These are phyloP conservation scores for Polylopha cassiicola DNA, from an alignment of 2,888 invertebrate species.

Conservation along the genomic window DNA sequence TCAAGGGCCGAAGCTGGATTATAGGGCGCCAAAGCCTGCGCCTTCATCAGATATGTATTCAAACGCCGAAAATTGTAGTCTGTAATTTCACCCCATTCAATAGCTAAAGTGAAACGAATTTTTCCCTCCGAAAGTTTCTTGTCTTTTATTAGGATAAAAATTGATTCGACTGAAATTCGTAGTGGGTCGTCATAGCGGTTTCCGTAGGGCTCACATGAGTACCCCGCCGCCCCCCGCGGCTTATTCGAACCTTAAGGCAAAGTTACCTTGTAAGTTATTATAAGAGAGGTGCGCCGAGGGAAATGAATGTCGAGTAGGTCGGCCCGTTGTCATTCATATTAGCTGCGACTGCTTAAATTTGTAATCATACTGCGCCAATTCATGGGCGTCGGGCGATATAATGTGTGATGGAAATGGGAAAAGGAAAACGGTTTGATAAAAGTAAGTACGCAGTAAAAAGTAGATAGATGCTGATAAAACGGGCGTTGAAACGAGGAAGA, in stretches of 20 bases:
- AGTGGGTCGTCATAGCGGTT: conserved; percentile 12
- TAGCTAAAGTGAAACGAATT: conserved; percentile 35
- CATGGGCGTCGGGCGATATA: conserved; percentile 46
- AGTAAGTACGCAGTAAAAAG: conserved; percentile 34
- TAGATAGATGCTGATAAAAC: conserved; percentile 44
- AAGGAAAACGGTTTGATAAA: conserved; percentile 33
- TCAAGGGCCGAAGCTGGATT: conserved; percentile 75
- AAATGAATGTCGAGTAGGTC: conserved; percentile 76
- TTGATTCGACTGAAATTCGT: conserved; percentile 15
- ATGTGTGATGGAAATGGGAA: conserved; percentile 46
- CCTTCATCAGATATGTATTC: conserved; percentile 74
- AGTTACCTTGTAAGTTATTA: conserved; percentile 73
- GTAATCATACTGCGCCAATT: conserved; percentile 70
- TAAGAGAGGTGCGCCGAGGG: conserved; percentile 74
- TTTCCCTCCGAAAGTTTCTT: conserved; percentile 33
- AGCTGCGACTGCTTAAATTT: conserved; percentile 73
- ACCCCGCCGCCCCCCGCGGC: conserved; percentile 34
- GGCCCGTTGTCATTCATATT: conserved; percentile 76
- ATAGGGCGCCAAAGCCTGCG: conserved; percentile 73
- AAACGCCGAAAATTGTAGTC: conserved; percentile 61
- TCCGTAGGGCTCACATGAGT: conserved; percentile 27
- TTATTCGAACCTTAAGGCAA: conserved; percentile 61
- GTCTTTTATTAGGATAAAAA: conserved; percentile 20
- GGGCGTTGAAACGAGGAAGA: conserved; percentile 38
- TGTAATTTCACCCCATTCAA: conserved; percentile 63